A percentile compares a stretch with the other conserved stretches of the same genome.
phyloP scores from a whole-genome alignment of 2,888 invertebrate species.

The Hydraecia micacea region DNA sequence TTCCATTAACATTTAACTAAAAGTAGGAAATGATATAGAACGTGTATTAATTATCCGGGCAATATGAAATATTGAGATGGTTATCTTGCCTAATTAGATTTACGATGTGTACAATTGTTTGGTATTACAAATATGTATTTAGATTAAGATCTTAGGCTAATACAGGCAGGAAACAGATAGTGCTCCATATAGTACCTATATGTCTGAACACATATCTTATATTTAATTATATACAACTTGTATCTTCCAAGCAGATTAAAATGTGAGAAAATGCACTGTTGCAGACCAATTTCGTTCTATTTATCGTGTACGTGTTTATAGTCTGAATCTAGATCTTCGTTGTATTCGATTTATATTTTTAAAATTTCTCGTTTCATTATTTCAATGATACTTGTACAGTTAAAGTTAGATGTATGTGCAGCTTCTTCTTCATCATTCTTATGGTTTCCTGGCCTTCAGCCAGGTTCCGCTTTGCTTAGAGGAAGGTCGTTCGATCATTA shows the following conservation, averaged over 20 bases:
- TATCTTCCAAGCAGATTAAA: constrained; percentile 19
- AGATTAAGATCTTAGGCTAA: constrained; percentile 41
- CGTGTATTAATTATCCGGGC: constrained; percentile 6
- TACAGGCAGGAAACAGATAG: background rate
- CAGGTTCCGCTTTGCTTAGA: constrained; percentile 48
- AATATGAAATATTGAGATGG: constrained; percentile 28
- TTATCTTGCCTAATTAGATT: constrained; percentile 49
- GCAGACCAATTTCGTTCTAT: constrained; percentile 20
- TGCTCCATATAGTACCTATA: background rate
- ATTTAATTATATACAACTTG: background rate
- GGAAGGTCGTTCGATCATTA: constrained; percentile 44
- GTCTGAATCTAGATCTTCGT: constrained; percentile 19
- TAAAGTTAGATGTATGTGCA: constrained; percentile 10
- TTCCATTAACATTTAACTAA: constrained; percentile 15
- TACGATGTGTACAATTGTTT: constrained; percentile 38
- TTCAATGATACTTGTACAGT: constrained; percentile 16
- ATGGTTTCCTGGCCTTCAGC: constrained; percentile 37
- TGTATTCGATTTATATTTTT: constrained; percentile 14
- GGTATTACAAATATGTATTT: constrained; percentile 31
- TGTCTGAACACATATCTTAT: background rate
- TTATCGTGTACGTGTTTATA: constrained; percentile 42
- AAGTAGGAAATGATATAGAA: constrained; percentile 16
- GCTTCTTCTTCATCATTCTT: constrained; percentile 29
- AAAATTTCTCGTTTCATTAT: constrained; percentile 7
- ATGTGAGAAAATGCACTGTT: constrained; percentile 46